Evolutionary conservation across 2,113 vertebrate species (phyloP).

Genomic region (Petroica traversi): DNA sequence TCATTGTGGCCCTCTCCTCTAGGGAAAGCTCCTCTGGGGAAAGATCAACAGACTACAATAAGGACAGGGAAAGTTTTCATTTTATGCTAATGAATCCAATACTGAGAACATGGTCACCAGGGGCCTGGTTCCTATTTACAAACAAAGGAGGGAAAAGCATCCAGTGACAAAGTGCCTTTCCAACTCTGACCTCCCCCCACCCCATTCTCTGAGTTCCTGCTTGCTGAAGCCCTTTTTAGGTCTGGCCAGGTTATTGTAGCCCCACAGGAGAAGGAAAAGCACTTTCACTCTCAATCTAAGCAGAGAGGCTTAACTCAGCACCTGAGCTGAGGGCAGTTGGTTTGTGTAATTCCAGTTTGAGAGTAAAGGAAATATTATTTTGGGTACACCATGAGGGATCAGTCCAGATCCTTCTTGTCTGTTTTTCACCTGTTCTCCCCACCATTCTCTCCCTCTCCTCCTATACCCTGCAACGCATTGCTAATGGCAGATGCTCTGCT

Average conservation of each 20-base stretch:
- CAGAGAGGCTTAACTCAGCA: background rate
- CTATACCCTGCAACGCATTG: background rate
- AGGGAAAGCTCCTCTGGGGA: background rate
- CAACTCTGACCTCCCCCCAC: background rate
- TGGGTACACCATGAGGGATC: background rate
- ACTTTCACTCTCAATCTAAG: background rate
- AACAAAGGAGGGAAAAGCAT: background rate
- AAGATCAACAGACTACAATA: background rate
- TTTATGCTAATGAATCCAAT: background rate
- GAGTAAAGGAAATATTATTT: background rate
- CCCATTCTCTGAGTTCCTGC: background rate
- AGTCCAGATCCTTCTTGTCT: background rate
- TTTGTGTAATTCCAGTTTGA: background rate
- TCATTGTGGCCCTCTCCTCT: background rate
- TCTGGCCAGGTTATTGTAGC: background rate
- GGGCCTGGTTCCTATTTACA: background rate
- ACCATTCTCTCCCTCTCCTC: background rate
- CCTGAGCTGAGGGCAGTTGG: background rate
- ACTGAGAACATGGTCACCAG: background rate
- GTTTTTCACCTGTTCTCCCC: background rate
- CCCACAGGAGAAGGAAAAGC: background rate
- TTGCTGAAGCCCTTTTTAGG: background rate
- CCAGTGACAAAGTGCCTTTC: background rate
- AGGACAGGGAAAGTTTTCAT: background rate
- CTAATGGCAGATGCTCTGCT: background rate